These are phyloP conservation scores for Zoanthus sociatus DNA, from an alignment of 92 coral and sea anemone species.

Conservation along the genomic window DNA sequence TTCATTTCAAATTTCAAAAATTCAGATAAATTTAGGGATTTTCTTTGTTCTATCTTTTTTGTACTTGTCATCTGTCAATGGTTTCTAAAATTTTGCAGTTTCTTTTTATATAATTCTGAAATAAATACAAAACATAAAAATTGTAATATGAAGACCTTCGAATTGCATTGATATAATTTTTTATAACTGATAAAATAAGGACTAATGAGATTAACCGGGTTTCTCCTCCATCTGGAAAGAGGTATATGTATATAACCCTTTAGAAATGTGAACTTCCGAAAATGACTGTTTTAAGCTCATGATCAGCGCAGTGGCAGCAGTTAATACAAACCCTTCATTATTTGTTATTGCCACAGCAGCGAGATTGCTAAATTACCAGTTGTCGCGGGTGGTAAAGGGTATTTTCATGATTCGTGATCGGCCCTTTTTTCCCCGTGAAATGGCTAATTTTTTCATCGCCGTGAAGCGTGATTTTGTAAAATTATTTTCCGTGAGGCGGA, in stretches of 20 bases:
- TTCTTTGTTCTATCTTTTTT: conserved; percentile 3
- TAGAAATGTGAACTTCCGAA: neutral
- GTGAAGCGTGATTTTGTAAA: too few relatives aligned
- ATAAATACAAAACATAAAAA: neutral
- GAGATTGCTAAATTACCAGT: neutral
- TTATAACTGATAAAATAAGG: neutral
- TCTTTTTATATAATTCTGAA: neutral
- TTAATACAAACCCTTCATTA: conserved; percentile 1
- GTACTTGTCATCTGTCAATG: conserved; percentile 12
- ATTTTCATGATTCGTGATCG: too few relatives aligned
- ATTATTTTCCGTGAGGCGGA: too few relatives aligned
- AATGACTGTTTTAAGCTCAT: too few relatives aligned
- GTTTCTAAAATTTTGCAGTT: neutral
- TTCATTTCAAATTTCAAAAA: neutral
- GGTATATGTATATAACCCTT: conserved; percentile 2
- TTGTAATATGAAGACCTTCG: neutral
- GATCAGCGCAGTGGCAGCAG: conserved; percentile 11
- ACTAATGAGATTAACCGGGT: neutral
- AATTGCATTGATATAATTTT: too few relatives aligned
- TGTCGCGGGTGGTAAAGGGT: too few relatives aligned
- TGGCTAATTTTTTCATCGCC: too few relatives aligned
- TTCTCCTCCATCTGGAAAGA: neutral
- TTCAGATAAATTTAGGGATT: conserved; percentile 1
- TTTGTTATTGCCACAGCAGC: conserved; percentile 9
- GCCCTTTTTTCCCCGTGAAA: too few relatives aligned